Evolutionary conservation across 2,113 vertebrate species (phyloP).

Genomic region (Sylvilagus bachmani): DNA sequence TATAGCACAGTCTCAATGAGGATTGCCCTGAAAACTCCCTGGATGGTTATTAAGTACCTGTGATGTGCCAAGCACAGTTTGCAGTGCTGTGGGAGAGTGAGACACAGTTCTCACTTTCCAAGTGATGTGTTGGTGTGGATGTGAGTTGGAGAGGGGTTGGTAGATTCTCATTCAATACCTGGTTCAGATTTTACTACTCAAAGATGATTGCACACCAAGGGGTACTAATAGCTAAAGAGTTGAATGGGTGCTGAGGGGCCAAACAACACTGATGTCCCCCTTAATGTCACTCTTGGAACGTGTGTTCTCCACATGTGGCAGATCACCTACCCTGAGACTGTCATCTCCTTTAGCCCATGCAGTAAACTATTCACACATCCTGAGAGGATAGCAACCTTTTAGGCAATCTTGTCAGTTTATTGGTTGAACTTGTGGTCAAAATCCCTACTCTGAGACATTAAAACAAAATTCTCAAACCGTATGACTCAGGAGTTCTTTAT

Average conservation of each 20-base stretch:
- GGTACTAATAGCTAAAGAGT: background rate
- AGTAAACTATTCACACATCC: background rate
- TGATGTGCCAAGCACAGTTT: background rate
- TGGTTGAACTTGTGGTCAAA: constrained; percentile 32
- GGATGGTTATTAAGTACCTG: background rate
- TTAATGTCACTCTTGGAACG: background rate
- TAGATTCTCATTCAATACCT: background rate
- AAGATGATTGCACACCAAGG: background rate
- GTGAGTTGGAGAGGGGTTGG: background rate
- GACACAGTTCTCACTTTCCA: background rate
- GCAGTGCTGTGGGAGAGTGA: background rate
- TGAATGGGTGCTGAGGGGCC: background rate
- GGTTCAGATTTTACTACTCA: constrained; percentile 2
- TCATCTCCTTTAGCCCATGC: background rate
- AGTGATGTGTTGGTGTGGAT: background rate
- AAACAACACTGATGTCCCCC: background rate
- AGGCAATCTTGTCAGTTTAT: constrained; percentile 45
- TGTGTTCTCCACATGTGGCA: background rate
- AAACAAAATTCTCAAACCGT: background rate
- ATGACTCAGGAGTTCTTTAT: constrained; percentile 13
- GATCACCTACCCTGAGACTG: background rate
- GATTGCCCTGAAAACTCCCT: background rate
- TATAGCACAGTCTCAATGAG: background rate
- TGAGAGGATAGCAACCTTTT: background rate
- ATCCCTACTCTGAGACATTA: background rate